phyloP scores from a whole-genome alignment of 1,140 invertebrate genomes.

The Panagrolaimus sp. region DNA sequence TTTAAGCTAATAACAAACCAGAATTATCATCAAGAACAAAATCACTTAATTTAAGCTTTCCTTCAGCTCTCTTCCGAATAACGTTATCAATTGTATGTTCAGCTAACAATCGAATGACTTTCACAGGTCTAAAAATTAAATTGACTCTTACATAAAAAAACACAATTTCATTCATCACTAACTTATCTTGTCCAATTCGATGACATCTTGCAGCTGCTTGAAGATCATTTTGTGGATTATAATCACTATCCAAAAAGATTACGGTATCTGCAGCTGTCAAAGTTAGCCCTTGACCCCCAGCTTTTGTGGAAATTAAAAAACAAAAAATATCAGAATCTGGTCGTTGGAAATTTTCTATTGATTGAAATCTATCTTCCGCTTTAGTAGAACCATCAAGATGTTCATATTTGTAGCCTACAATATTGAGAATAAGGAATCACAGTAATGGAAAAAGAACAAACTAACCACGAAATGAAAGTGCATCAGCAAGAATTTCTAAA shows the following conservation, averaged over 20 bases:
- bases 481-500: slow-evolving; percentile 18
- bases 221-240: slow-evolving; percentile 62
- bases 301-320: slow-evolving; percentile 29
- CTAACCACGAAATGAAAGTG: not conserved
- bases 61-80: slow-evolving; percentile 58
- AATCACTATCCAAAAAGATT: slow-evolving; percentile 61
- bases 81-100: slow-evolving; percentile 60
- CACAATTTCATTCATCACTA: too few relatives aligned
- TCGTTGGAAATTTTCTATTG: slow-evolving; percentile 29
- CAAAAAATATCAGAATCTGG: slow-evolving; percentile 24
- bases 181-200: slow-evolving; percentile 60
- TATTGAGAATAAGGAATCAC: not conserved
- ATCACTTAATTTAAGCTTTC: slow-evolving; percentile 59
- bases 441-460: not conserved
- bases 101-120: slow-evolving; percentile 59
- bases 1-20: slow-evolving; percentile 12
- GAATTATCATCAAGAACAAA: slow-evolving; percentile 58
- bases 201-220: slow-evolving; percentile 61
- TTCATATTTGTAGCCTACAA: not conserved
- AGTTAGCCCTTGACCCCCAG: slow-evolving; percentile 60
- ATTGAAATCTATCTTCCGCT: not conserved
- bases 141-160: slow-evolving; percentile 51
- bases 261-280: slow-evolving; percentile 60
- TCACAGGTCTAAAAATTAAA: slow-evolving; percentile 58
- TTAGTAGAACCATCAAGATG: not conserved